Percentiles rank a stretch among this genome's conserved stretches.
phyloP scores from a whole-genome alignment of 1,140 invertebrate genomes.

The Leguminivora glycinivorella region DNA sequence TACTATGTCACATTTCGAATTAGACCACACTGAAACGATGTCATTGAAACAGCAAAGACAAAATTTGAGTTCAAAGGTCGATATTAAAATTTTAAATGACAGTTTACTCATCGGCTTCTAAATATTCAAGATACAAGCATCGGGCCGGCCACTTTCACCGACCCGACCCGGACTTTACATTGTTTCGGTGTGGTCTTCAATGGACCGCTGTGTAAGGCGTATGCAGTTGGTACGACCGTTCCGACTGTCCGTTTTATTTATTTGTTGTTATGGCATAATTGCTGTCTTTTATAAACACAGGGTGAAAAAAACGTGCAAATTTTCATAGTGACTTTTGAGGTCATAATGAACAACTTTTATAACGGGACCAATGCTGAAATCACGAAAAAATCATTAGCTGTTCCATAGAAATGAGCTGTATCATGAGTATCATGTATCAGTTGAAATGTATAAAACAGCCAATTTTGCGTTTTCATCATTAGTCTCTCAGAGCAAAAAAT shows the following conservation, averaged over 20 bases:
- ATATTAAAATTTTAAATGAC: constrained; percentile 13
- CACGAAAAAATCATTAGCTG: too few relatives aligned
- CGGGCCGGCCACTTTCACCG: constrained; percentile 1
- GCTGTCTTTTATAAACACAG: too few relatives aligned
- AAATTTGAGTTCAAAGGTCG: not conserved
- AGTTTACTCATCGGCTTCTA: constrained; percentile 4
- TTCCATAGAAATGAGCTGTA: too few relatives aligned
- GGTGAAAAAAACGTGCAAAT: too few relatives aligned
- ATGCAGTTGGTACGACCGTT: not conserved
- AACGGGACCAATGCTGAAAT: too few relatives aligned
- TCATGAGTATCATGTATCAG: too few relatives aligned
- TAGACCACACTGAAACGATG: not conserved
- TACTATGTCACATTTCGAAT: not conserved
- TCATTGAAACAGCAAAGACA: not conserved
- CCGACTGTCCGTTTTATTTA: not conserved
- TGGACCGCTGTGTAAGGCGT: not conserved
- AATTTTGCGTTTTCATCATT: too few relatives aligned
- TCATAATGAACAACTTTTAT: too few relatives aligned
- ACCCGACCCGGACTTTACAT: constrained; percentile 11
- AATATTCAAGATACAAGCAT: constrained; percentile 10
- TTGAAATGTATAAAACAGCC: too few relatives aligned
- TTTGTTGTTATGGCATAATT: too few relatives aligned
- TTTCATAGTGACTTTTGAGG: too few relatives aligned
- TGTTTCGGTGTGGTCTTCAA: constrained; percentile 1
- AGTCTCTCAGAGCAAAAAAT: too few relatives aligned